Conservation (phyloP, 2,113 vertebrate genomes). For the Lepisosteus osseus region DNA sequence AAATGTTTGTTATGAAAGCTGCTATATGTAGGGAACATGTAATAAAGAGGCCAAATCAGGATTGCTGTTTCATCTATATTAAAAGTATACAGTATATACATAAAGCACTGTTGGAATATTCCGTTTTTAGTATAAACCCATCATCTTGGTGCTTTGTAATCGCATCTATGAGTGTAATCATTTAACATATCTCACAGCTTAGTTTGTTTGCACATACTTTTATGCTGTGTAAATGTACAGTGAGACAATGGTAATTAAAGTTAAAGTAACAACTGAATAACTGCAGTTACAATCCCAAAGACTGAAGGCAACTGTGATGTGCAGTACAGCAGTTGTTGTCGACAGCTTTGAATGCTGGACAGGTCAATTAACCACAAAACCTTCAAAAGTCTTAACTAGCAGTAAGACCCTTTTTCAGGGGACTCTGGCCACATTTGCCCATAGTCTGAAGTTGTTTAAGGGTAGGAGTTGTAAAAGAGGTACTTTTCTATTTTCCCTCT, state of each 20-base stretch:
- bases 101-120: conserved; percentile 3
- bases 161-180: conserved; percentile 10
- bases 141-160: conserved; percentile 9
- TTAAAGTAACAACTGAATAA: too few relatives aligned
- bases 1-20: conserved; percentile 19
- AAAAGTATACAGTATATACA: neutral
- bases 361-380: too few relatives aligned
- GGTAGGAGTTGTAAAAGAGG: too few relatives aligned
- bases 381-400: too few relatives aligned
- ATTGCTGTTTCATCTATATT: conserved; percentile 4
- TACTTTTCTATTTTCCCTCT: too few relatives aligned
- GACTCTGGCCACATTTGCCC: too few relatives aligned
- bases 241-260: neutral
- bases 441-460: too few relatives aligned
- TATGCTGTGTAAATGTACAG: neutral
- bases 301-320: too few relatives aligned
- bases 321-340: too few relatives aligned
- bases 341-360: too few relatives aligned
- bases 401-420: too few relatives aligned
- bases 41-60: neutral
- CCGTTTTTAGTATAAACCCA: conserved; percentile 13
- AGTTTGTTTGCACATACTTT: neutral
- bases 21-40: conserved; percentile 14
- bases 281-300: too few relatives aligned
- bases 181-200: neutral